Evolutionary conservation across 2,888 invertebrate species (phyloP).

Genomic region (Cenopis cana): DNA sequence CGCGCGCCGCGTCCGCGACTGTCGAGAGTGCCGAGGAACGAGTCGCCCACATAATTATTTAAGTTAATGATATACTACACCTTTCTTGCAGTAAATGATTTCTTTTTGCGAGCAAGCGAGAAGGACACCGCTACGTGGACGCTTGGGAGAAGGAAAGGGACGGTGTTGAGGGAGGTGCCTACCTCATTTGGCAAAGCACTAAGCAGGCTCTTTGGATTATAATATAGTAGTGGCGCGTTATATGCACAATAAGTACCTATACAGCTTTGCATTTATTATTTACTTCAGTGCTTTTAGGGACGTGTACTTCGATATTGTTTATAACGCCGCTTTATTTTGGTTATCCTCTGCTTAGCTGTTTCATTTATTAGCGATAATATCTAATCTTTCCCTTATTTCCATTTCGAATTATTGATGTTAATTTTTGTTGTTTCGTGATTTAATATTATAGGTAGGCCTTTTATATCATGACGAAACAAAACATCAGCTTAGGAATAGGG

Average conservation of each 20-base stretch:
- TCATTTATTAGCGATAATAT: too few relatives aligned
- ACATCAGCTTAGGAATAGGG: too few relatives aligned
- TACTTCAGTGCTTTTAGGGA: constrained; percentile 6
- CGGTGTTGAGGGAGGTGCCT: constrained; percentile 61
- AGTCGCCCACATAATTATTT: constrained; percentile 78
- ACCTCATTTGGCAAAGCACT: constrained; percentile 56
- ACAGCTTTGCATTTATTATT: constrained; percentile 24
- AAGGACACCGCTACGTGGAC: constrained; percentile 48
- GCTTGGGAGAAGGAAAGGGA: constrained; percentile 53
- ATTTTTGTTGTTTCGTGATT: too few relatives aligned
- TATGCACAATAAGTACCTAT: not conserved
- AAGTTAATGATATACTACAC: constrained; percentile 82
- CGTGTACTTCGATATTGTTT: not conserved
- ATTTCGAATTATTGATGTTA: too few relatives aligned
- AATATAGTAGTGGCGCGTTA: constrained; percentile 59
- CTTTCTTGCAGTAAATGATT: constrained; percentile 75
- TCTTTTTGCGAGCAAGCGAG: constrained; percentile 65
- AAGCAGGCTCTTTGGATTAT: constrained; percentile 57
- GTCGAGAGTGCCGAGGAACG: constrained; percentile 42
- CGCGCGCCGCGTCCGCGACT: constrained; percentile 47
- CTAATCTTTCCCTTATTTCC: too few relatives aligned
- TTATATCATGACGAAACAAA: too few relatives aligned
- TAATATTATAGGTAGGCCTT: too few relatives aligned
- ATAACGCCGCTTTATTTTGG: too few relatives aligned
- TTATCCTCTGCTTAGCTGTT: too few relatives aligned